Percentiles rank a stretch among this genome's conserved stretches.
Evolutionary conservation across 1,140 invertebrate genomes (phyloP).

Genomic region (Periplaneta americana): DNA sequence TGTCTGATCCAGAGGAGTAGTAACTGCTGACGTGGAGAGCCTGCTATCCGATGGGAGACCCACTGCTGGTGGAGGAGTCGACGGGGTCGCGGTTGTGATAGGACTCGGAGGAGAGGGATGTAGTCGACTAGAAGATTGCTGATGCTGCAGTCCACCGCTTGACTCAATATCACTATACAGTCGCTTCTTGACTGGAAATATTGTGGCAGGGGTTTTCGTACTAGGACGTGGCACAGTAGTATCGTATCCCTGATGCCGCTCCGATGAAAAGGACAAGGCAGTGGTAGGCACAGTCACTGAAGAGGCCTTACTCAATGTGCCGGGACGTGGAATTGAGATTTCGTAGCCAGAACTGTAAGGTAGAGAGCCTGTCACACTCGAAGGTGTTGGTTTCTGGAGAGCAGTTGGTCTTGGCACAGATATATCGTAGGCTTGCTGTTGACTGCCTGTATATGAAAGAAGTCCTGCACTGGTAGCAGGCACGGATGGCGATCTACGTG

Average conservation of each 20-base stretch:
- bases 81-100: background rate
- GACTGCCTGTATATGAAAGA: background rate
- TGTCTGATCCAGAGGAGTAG: background rate
- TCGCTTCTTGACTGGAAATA: slow-evolving; percentile 49
- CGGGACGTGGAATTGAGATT: background rate
- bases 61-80: background rate
- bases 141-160: background rate
- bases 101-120: background rate
- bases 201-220: slow-evolving; percentile 14
- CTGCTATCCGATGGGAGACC: background rate
- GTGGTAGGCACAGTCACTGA: background rate
- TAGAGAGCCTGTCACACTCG: background rate
- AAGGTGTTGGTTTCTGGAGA: background rate
- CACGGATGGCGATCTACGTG: background rate
- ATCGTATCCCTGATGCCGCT: background rate
- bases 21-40: background rate
- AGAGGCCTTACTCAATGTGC: background rate
- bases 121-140: background rate
- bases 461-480: background rate
- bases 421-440: background rate
- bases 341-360: background rate
- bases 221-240: background rate
- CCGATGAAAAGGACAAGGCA: background rate
- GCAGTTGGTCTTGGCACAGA: background rate
- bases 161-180: slow-evolving; percentile 44